phyloP scores from a whole-genome alignment of 1,140 invertebrate species.

The Camponotus pennsylvanicus region DNA sequence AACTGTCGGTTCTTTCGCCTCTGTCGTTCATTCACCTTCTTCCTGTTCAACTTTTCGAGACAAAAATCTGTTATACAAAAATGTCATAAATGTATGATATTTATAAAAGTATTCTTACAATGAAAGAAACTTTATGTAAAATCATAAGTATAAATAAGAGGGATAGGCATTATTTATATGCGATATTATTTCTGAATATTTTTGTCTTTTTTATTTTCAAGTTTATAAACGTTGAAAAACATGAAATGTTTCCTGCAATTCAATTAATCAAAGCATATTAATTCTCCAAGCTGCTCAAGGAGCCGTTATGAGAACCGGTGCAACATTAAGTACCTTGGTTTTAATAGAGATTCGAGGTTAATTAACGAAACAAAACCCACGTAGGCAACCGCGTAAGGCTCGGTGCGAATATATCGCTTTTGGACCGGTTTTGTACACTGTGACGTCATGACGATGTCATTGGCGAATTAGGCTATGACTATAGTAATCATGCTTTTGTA shows the following conservation, averaged over 20 bases:
- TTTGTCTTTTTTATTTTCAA: too few species aligned
- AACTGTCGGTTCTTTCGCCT: slow-evolving; percentile 50
- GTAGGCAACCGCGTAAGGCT: background rate
- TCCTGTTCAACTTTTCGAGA: background rate
- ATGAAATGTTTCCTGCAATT: background rate
- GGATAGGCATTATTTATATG: too few species aligned
- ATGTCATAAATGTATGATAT: background rate
- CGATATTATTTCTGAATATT: too few species aligned
- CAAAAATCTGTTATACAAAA: background rate
- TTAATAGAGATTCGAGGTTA: slow-evolving; percentile 78
- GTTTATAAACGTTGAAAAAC: background rate
- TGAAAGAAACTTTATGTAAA: background rate
- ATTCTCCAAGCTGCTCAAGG: background rate
- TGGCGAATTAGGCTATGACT: slow-evolving; percentile 34
- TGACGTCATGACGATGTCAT: slow-evolving; percentile 34
- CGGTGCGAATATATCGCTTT: background rate
- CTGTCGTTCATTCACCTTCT: slow-evolving; percentile 6
- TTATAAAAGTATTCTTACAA: background rate
- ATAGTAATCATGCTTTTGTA: background rate
- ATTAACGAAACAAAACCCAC: slow-evolving; percentile 78
- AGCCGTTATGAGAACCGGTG: slow-evolving; percentile 71
- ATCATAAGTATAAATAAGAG: background rate
- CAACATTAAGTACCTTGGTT: slow-evolving; percentile 45
- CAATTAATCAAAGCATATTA: background rate
- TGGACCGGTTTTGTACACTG: slow-evolving; percentile 55